phyloP scores from a whole-genome alignment of 2,113 vertebrate genomes.

The Dromaius novaehollandiae region DNA sequence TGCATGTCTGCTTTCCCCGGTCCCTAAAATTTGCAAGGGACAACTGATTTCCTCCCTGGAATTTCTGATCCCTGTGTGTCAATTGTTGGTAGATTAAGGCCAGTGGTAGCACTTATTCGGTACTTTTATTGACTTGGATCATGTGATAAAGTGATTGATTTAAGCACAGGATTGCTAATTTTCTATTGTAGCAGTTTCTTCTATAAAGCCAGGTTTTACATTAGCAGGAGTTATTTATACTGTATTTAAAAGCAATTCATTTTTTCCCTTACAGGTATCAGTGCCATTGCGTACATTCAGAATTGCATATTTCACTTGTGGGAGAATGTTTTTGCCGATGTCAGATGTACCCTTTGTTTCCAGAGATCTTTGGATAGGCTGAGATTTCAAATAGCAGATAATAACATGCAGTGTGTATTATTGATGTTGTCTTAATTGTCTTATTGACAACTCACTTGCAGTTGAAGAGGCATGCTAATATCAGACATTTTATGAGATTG shows the following conservation, averaged over 20 bases:
- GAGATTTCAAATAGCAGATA: conserved; percentile 69
- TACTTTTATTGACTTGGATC: conserved; percentile 71
- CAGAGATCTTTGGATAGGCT: conserved; percentile 68
- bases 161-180: conserved; percentile 68
- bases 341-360: conserved; percentile 70
- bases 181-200: conserved; percentile 50
- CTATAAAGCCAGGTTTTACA: conserved; percentile 4
- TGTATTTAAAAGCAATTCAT: conserved; percentile 36
- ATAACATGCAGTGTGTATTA: conserved; percentile 75
- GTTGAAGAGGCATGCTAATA: conserved; percentile 79
- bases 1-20: neutral
- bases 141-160: conserved; percentile 76
- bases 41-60: neutral
- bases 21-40: neutral
- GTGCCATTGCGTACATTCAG: neutral
- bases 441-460: conserved; percentile 81
- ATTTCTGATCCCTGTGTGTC: conserved; percentile 63
- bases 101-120: conserved; percentile 70
- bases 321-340: conserved; percentile 24
- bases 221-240: conserved; percentile 32
- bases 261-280: neutral
- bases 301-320: conserved; percentile 44
- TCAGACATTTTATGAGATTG: conserved; percentile 74
- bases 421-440: conserved; percentile 83
- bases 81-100: conserved; percentile 73